Conservation (phyloP, 2,888 invertebrate species). For the Keiferia lycopersicella region DNA sequence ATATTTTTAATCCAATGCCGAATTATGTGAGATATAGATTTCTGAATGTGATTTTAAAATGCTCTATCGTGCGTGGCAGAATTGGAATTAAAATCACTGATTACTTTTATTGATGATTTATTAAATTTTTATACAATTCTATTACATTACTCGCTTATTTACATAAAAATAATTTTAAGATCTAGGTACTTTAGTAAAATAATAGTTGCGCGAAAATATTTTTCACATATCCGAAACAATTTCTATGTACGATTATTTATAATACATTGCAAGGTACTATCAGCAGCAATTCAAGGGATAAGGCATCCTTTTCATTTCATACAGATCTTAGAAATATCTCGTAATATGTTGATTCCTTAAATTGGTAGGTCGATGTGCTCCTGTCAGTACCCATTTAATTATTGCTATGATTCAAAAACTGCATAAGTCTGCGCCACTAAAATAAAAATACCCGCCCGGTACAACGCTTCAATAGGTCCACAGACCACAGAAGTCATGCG, state of each 20-base stretch:
- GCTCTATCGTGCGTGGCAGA: no score
- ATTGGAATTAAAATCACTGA: slow-evolving; percentile 35
- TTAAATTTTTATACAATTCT: slow-evolving; percentile 69
- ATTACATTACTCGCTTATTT: slow-evolving; percentile 64
- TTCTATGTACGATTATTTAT: slow-evolving; percentile 26
- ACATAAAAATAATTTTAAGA: slow-evolving; percentile 63
- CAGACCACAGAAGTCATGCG: no score
- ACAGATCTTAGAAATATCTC: no score
- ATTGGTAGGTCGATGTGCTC: no score
- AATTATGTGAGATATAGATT: no score
- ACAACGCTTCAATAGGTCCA: not conserved
- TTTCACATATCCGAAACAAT: slow-evolving; percentile 38
- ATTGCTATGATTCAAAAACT: not conserved
- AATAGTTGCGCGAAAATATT: slow-evolving; percentile 43
- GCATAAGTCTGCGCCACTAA: not conserved
- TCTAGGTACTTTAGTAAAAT: slow-evolving; percentile 64
- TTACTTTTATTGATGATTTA: slow-evolving; percentile 53
- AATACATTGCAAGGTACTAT: slow-evolving; percentile 25
- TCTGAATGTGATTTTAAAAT: no score
- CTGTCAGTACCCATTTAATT: not conserved
- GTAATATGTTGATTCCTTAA: no score
- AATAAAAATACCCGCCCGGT: not conserved
- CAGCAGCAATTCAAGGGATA: not conserved
- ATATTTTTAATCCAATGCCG: no score
- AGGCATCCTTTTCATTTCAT: no score